Evolutionary conservation across 2,113 vertebrate genomes (phyloP).

Genomic region (Coryphaenoides rupestris): DNA sequence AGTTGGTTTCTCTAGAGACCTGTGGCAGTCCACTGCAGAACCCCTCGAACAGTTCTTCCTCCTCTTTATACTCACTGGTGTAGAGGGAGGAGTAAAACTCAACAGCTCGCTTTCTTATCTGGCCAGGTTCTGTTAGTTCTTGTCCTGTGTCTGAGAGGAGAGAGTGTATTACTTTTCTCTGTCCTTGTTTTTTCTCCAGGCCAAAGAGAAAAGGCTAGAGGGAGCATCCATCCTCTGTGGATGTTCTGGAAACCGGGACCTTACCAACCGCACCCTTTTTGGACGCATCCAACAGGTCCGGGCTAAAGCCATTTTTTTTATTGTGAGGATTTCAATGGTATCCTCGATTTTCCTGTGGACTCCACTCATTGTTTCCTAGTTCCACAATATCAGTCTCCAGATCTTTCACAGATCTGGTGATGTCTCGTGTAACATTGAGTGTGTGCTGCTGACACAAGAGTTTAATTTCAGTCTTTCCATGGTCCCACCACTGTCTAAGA

Average conservation of each 20-base stretch:
- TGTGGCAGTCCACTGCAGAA: slow-evolving; percentile 9
- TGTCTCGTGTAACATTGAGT: neutral
- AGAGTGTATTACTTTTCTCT: too few relatives aligned
- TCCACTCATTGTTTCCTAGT: neutral
- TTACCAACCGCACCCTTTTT: neutral
- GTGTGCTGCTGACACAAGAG: too few relatives aligned
- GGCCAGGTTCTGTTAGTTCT: too few relatives aligned
- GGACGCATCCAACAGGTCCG: neutral
- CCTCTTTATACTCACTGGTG: neutral
- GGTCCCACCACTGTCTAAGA: too few relatives aligned
- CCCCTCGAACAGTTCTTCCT: neutral
- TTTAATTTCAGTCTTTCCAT: too few relatives aligned
- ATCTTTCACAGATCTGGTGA: neutral
- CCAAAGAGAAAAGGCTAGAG: neutral
- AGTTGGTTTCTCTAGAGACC: neutral
- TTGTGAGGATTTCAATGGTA: neutral
- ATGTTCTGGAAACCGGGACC: neutral
- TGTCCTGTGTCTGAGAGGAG: neutral
- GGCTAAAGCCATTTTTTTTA: neutral
- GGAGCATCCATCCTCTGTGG: neutral
- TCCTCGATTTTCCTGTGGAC: slow-evolving; percentile 1
- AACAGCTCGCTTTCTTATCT: too few relatives aligned
- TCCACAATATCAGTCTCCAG: neutral
- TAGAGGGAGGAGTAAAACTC: neutral
- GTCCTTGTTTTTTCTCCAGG: neutral